Percentiles rank a stretch among this genome's conserved stretches.
Conservation (phyloP, 1,140 invertebrate genomes). For the Kradibia gibbosae region DNA sequence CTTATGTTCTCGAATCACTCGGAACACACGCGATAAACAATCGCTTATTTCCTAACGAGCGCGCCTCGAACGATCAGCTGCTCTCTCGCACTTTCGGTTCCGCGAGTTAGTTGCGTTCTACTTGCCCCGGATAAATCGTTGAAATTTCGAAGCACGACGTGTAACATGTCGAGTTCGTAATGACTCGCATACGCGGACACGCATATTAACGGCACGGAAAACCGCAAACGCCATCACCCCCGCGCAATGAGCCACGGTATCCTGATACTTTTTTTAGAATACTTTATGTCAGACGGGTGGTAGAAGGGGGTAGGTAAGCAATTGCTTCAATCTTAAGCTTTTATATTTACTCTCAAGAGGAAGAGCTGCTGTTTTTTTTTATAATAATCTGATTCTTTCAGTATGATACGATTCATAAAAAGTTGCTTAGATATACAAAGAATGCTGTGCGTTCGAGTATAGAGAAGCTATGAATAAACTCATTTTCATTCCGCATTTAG, state of each 20-base stretch:
- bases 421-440: no score
- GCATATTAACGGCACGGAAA: background rate
- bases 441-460: no score
- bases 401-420: no score
- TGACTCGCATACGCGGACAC: slow-evolving; percentile 15
- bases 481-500: no score
- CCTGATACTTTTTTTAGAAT: slow-evolving; percentile 13
- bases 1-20: background rate
- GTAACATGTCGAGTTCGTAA: slow-evolving; percentile 52
- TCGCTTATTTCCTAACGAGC: slow-evolving; percentile 36
- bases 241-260: background rate
- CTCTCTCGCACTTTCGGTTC: slow-evolving; percentile 26
- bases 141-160: slow-evolving; percentile 60
- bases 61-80: slow-evolving; percentile 9
- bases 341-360: no score
- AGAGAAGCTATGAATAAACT: no score
- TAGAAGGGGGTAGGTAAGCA: no score
- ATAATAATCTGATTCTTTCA: no score
- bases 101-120: slow-evolving; percentile 51
- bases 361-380: no score
- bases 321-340: no score
- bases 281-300: no score
- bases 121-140: slow-evolving; percentile 59
- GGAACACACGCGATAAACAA: slow-evolving; percentile 46
- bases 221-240: background rate